A percentile compares a stretch with the other conserved stretches of the same genome.
These are phyloP conservation scores for Nipponia nippon DNA, from an alignment of 2,113 vertebrate species.

Conservation along the genomic window DNA sequence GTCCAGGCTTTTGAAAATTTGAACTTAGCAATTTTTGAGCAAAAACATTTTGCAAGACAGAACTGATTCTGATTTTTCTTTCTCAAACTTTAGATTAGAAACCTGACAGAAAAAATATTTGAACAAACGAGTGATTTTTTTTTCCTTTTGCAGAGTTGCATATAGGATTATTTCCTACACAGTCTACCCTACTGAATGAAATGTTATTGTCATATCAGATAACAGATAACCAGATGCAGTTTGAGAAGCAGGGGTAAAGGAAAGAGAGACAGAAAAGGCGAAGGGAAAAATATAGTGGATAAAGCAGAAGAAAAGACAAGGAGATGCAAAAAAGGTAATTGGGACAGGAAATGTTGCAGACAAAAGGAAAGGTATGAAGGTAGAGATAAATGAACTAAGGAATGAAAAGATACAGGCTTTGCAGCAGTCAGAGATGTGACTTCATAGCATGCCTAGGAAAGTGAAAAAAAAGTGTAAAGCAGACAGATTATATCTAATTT, in stretches of 20 bases:
- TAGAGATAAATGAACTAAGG: neutral
- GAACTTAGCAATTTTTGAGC: neutral
- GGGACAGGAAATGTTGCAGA: neutral
- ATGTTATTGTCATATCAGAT: neutral
- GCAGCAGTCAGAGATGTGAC: neutral
- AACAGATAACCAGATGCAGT: neutral
- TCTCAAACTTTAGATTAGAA: neutral
- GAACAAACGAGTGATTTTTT: neutral
- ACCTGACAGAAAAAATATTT: neutral
- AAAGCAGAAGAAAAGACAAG: neutral
- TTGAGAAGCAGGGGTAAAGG: neutral
- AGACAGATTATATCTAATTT: neutral
- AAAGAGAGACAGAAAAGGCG: neutral
- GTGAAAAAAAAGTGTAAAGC: neutral
- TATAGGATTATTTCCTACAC: neutral
- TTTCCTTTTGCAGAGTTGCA: neutral
- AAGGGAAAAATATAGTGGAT: neutral
- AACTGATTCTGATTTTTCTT: neutral
- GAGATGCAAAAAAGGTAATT: neutral
- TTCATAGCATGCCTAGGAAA: neutral
- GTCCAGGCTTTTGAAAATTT: neutral
- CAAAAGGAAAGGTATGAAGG: neutral
- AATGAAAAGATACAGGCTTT: neutral
- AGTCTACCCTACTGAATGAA: neutral
- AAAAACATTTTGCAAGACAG: neutral